Evolutionary conservation across 2,113 vertebrate genomes (phyloP), one percentile per base, ranked within the genome.

Genomic region (Corythornis cristatus): DNA sequence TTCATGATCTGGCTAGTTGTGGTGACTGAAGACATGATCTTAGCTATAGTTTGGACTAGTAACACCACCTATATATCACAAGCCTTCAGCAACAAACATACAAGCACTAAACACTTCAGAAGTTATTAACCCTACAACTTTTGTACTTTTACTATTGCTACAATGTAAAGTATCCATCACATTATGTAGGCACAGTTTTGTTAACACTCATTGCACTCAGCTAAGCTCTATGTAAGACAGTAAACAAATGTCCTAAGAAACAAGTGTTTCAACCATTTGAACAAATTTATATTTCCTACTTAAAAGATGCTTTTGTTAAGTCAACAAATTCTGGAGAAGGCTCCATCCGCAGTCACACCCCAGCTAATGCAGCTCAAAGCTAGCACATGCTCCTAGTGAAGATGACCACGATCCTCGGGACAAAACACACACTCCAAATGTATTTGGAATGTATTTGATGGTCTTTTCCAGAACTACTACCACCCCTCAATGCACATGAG

Each of bases 21-120:
- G 48, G 29, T 37, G 57, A 68, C 18, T 33, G 7, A 28, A 70
- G 33, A 19, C n/a, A 37, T 8, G 9, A 78, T 26, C 58, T 51
- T 53, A 51, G 11, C 20, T 26, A 8, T 0, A 4, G 12, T 2
- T 28, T 15, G 10, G 31, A 43, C 20, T 31, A 64, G 21, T 46
- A 70, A 45, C 56, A 73, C 12, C 0, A 71, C 2, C 19, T 9
- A 29, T n/a, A 26, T 2, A 4, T 58, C 60, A 87, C 16, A 40
- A 84, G n/a, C 21, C 20, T 15, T 15, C 18, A 80, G 21, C 54
- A 76, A 16, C 14, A 13, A 7, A 29, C n/a, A 68, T 0, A 7
- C 12, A 23, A 33, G 20, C 67, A 50, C 61, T 10, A 21, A 78
- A 45, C 29, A 65, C 28, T 45, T 12, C 26, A 53, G 46, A 77